Evolutionary conservation across 2,113 vertebrate species (phyloP).

Genomic region (Taxidea taxus): DNA sequence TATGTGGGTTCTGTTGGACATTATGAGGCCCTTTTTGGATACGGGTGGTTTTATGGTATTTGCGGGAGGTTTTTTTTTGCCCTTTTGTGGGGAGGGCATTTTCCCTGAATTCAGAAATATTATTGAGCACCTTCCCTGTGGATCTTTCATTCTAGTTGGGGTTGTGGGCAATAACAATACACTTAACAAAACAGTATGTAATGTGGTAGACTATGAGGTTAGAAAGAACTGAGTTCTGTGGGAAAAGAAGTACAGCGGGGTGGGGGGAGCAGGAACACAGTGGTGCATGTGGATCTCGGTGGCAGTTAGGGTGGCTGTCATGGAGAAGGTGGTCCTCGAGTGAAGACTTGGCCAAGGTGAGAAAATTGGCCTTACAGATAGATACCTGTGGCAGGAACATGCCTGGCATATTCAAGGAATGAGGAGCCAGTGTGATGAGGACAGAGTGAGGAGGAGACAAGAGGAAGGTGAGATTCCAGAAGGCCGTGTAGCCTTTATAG

Average conservation of each 20-base stretch:
- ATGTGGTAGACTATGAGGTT: neutral
- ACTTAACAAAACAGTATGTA: neutral
- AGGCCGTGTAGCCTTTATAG: neutral
- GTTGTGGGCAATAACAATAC: neutral
- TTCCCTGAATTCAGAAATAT: slow-evolving; percentile 19
- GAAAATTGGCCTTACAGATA: neutral
- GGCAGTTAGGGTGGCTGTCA: neutral
- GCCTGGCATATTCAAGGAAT: neutral
- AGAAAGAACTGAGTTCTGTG: neutral
- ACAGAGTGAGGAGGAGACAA: neutral
- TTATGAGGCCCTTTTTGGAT: neutral
- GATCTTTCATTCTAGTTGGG: neutral
- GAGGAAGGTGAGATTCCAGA: neutral
- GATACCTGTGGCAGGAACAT: neutral
- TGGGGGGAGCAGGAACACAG: neutral
- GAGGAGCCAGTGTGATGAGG: neutral
- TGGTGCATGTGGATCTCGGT: neutral
- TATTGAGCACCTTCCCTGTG: neutral
- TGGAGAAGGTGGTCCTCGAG: neutral
- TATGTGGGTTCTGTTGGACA: neutral
- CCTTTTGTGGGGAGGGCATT: neutral
- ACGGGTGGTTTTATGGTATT: neutral
- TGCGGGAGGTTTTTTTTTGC: neutral
- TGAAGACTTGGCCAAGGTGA: neutral
- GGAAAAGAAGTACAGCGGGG: neutral